phyloP scores from a whole-genome alignment of 2,888 invertebrate genomes.

The Cosmia pyralina region DNA sequence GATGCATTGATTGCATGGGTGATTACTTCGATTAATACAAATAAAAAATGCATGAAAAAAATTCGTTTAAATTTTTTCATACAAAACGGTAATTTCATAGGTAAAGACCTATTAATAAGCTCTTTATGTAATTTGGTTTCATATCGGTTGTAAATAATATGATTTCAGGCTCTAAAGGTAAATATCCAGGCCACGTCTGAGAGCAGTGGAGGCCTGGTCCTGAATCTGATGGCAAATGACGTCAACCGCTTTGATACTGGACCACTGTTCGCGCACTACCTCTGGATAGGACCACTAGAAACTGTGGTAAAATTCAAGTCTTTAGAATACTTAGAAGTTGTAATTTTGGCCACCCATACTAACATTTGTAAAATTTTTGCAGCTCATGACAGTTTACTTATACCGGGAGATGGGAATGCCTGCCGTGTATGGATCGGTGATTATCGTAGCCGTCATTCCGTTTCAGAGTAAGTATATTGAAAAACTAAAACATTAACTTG shows the following conservation, averaged over 20 bases:
- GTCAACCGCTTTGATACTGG: slow-evolving; percentile 94
- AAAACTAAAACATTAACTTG: background rate
- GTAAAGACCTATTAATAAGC: too few species aligned
- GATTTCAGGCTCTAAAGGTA: slow-evolving; percentile 83
- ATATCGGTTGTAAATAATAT: background rate
- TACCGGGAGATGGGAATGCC: slow-evolving; percentile 89
- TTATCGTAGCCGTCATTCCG: slow-evolving; percentile 87
- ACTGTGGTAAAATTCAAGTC: slow-evolving; percentile 84
- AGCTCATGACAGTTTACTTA: slow-evolving; percentile 88
- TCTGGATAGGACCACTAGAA: slow-evolving; percentile 94
- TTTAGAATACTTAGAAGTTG: background rate
- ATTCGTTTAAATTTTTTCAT: too few species aligned
- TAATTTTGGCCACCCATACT: background rate
- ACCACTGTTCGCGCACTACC: slow-evolving; percentile 92
- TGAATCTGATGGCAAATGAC: slow-evolving; percentile 93
- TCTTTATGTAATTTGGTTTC: background rate
- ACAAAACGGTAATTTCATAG: too few species aligned
- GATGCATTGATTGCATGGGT: too few species aligned
- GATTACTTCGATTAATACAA: too few species aligned
- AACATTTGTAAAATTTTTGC: slow-evolving; percentile 49
- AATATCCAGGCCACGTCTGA: slow-evolving; percentile 85
- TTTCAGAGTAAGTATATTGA: slow-evolving; percentile 81
- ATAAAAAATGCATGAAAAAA: too few species aligned
- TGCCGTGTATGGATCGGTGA: slow-evolving; percentile 87
- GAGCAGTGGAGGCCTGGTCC: slow-evolving; percentile 86